These are phyloP conservation scores for Scaptodrosophila lebanonensis DNA, from an alignment of 1,140 invertebrate genomes.

Conservation along the genomic window DNA sequence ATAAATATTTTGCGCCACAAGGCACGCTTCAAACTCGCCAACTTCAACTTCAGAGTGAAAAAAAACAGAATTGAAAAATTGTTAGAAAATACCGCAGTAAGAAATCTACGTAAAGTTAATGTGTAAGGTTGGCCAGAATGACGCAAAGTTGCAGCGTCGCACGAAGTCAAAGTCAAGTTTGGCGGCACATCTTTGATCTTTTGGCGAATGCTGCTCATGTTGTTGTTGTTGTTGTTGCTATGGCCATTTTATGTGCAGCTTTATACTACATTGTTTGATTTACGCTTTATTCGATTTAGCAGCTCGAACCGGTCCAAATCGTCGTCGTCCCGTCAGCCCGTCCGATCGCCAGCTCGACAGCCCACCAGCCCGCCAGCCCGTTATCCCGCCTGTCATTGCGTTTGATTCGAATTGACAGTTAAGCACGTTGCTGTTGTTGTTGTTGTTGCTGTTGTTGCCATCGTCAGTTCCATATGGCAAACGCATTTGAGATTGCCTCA, in stretches of 20 bases:
- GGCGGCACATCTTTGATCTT: slow-evolving; percentile 7
- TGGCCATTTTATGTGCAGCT: too few species aligned
- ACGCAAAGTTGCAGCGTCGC: slow-evolving; percentile 22
- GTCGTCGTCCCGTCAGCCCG: too few species aligned
- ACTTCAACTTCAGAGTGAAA: too few species aligned
- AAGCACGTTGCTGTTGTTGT: slow-evolving; percentile 1
- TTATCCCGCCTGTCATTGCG: background rate
- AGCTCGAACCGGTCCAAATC: background rate
- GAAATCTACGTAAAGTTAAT: background rate
- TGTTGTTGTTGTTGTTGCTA: slow-evolving; percentile 17
- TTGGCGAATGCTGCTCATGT: background rate
- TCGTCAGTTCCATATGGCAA: background rate
- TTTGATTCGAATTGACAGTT: slow-evolving; percentile 39
- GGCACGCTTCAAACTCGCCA: too few species aligned
- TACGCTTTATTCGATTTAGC: slow-evolving; percentile 52
- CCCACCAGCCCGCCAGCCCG: slow-evolving; percentile 2
- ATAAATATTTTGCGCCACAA: too few species aligned
- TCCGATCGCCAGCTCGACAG: slow-evolving; percentile 17
- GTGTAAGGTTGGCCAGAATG: slow-evolving; percentile 28
- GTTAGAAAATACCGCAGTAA: slow-evolving; percentile 32
- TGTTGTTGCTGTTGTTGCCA: too few species aligned
- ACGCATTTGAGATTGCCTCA: too few species aligned
- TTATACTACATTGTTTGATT: slow-evolving; percentile 44
- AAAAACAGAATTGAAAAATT: slow-evolving; percentile 54
- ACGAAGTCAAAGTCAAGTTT: slow-evolving; percentile 53